Evolutionary conservation across 2,888 invertebrate genomes (phyloP), one percentile per base, ranked within the genome.

Genomic region (Eretmocerus hayati): DNA sequence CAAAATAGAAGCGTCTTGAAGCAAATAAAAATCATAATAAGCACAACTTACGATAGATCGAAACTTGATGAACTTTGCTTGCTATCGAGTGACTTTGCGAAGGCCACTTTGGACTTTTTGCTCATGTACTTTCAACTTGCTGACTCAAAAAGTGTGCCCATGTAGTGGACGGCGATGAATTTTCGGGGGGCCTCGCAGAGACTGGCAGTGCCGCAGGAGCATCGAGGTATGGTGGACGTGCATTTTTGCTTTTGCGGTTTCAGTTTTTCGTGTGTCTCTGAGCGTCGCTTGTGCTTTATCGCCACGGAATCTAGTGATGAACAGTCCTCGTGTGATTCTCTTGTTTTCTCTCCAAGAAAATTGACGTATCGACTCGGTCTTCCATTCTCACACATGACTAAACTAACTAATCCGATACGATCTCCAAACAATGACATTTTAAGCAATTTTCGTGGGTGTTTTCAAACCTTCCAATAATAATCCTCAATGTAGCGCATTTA

Each of bases 21-120:
- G 71, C 71, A 72, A 71, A 72, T 72, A 64, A 72, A 71, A 72
- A 59, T 68, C 70, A 70, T 67, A 72, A 71, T 66, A 71, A 71
- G 71, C 71, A 71, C 66, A 71, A 72, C 72, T 71, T 72, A 72
- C 72, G 70, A 71, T 67, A 68, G 63, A 67, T 65, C 63, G 68
- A 37, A 26, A 23, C 5, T 22, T 21, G 39, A 59, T 55, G 64
- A 61, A 68, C 67, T 67, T 8, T 35, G 26, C 26, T 26, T 26
- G 11, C 8, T 26, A 33, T n/a, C 9, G 33, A 9, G 38, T 22
- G 42, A 50, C n/a, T n/a, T n/a, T n/a, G 46, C 38, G 39, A 20
- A 26, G n/a, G 38, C 6, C 39, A 46, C 60, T 46, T 38, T 42
- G 59, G 58, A 13, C 40, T 23, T 40, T 16, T 26, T 15, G 18